Evolutionary conservation across 2,888 invertebrate genomes (phyloP).

Genomic region (Psylliodes chrysocephalus): DNA sequence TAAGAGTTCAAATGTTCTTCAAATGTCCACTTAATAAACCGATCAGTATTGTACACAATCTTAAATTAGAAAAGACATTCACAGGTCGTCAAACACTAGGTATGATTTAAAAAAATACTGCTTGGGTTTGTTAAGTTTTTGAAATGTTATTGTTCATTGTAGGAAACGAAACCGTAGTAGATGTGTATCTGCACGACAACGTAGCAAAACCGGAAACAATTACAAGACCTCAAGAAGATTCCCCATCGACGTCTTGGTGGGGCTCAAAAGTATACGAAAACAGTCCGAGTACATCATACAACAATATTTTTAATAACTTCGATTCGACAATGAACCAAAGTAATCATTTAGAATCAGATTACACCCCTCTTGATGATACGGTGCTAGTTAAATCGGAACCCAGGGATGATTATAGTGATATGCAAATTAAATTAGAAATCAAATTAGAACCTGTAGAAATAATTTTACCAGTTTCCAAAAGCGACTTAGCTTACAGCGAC

Average conservation of each 20-base stretch:
- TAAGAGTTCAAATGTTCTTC: conserved; percentile 84
- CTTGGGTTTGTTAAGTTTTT: conserved; percentile 40
- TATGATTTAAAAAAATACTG: too few relatives aligned
- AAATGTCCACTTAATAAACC: conserved; percentile 78
- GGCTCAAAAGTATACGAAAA: neutral
- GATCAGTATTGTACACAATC: conserved; percentile 80
- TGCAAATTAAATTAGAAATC: conserved; percentile 12
- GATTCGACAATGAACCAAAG: neutral
- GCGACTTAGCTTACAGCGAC: neutral
- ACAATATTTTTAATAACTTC: conserved; percentile 10
- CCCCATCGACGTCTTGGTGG: neutral
- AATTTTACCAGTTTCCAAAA: neutral
- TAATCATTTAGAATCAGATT: neutral
- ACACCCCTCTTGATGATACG: conserved; percentile 7
- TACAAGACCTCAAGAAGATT: conserved; percentile 21
- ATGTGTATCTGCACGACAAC: conserved; percentile 72
- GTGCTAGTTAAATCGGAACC: conserved; percentile 3
- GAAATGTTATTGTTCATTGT: too few relatives aligned
- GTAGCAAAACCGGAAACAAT: conserved; percentile 32
- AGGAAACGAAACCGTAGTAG: conserved; percentile 84
- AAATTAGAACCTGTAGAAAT: conserved; percentile 6
- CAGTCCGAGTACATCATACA: neutral
- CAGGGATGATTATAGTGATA: neutral
- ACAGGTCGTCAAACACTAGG: conserved; percentile 87
- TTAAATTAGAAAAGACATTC: conserved; percentile 83